Conservation (phyloP, 2,888 invertebrate species). For the Erebia ligea region DNA sequence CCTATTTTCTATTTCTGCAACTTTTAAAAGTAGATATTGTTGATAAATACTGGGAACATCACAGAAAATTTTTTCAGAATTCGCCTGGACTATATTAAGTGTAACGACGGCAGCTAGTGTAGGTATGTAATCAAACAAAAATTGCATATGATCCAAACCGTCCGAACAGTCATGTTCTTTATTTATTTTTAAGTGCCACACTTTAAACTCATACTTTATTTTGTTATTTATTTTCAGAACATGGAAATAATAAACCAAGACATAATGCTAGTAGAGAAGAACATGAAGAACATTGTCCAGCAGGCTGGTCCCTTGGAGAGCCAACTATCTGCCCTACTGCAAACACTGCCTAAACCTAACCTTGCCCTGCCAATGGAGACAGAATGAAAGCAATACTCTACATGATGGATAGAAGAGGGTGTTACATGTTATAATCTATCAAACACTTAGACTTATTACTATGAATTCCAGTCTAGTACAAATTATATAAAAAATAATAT, state of each 20-base stretch:
- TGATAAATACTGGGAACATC: too few relatives aligned
- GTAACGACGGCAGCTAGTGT: too few relatives aligned
- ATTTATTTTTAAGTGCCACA: neutral
- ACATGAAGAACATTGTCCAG: slow-evolving; percentile 61
- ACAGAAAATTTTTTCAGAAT: too few relatives aligned
- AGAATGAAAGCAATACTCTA: slow-evolving; percentile 47
- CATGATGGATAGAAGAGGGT: neutral
- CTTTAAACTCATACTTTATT: neutral
- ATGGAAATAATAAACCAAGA: slow-evolving; percentile 75
- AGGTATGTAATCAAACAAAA: too few relatives aligned
- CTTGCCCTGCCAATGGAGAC: slow-evolving; percentile 62
- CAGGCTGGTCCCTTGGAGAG: slow-evolving; percentile 68
- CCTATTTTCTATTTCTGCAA: neutral
- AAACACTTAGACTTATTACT: too few relatives aligned
- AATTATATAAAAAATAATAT: too few relatives aligned
- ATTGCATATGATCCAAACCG: too few relatives aligned
- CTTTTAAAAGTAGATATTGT: too few relatives aligned
- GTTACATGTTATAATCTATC: too few relatives aligned
- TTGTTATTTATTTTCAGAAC: slow-evolving; percentile 56
- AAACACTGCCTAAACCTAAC: slow-evolving; percentile 63
- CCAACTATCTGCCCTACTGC: slow-evolving; percentile 62
- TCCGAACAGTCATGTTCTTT: too few relatives aligned
- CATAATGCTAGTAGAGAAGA: slow-evolving; percentile 67
- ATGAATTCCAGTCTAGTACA: too few relatives aligned
- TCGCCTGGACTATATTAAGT: too few relatives aligned